Percentiles rank a stretch among this genome's conserved stretches.
These are phyloP conservation scores for Morinoia aosen DNA, from an alignment of 2,888 invertebrate species.

Conservation along the genomic window DNA sequence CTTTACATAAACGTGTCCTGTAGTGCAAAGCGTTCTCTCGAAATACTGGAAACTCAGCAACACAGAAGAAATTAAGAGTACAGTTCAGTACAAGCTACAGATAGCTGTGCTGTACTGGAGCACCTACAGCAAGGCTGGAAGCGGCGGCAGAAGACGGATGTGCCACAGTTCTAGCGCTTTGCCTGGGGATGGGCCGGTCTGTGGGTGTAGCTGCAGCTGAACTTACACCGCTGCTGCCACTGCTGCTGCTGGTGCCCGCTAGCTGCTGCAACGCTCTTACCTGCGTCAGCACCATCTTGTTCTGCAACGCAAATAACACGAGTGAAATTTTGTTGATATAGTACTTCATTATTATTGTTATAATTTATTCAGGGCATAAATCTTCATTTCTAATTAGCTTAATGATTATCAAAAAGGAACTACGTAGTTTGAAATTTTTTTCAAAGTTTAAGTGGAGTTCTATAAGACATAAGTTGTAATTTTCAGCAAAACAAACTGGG, in stretches of 20 bases:
- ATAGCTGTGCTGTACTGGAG: neutral
- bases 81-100: neutral
- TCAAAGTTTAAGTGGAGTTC: too few relatives aligned
- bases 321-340: neutral
- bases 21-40: too few relatives aligned
- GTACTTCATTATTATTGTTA: neutral
- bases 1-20: too few relatives aligned
- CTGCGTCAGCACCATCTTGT: constrained; percentile 59
- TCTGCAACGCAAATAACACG: constrained; percentile 54
- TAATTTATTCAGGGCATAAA: too few relatives aligned
- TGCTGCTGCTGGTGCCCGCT: constrained; percentile 69
- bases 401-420: too few relatives aligned
- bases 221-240: constrained; percentile 80
- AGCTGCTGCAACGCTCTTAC: constrained; percentile 63
- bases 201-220: constrained; percentile 83
- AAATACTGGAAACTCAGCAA: too few relatives aligned
- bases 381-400: too few relatives aligned
- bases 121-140: constrained; percentile 78
- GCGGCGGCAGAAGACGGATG: constrained; percentile 79
- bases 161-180: constrained; percentile 89
- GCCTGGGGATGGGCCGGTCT: constrained; percentile 78
- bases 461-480: too few relatives aligned
- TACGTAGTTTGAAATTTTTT: too few relatives aligned
- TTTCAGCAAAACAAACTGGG: too few relatives aligned
- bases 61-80: too few relatives aligned